These are phyloP conservation scores for Ancistrus triradiatus DNA, from an alignment of 2,113 vertebrate species.

Conservation along the genomic window DNA sequence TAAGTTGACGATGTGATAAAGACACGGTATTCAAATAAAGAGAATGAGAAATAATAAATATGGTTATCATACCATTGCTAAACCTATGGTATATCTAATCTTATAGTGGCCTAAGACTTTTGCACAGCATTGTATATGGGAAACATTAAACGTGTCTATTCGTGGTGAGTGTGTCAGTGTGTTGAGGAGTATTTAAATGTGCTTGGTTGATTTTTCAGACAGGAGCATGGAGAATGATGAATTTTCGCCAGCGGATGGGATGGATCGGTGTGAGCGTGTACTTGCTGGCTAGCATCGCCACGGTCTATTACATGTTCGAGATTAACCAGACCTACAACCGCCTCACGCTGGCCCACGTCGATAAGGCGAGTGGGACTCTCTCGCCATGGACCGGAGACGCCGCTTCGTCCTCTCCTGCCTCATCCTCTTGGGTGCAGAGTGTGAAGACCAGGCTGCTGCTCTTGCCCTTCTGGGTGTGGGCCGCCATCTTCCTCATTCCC, in stretches of 20 bases:
- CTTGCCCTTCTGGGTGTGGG: constrained; percentile 90
- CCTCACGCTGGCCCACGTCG: constrained; percentile 82
- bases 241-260: constrained; percentile 98
- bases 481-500: constrained; percentile 81
- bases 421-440: constrained; percentile 52
- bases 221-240: constrained; percentile 99
- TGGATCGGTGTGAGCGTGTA: constrained; percentile 90
- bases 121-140: too few relatives aligned
- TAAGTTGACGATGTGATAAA: too few relatives aligned
- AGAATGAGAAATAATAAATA: too few relatives aligned
- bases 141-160: too few relatives aligned
- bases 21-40: too few relatives aligned
- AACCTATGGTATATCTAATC: too few relatives aligned
- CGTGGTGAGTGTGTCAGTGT: neutral
- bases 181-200: neutral
- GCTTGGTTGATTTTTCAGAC: constrained; percentile 27
- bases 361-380: constrained; percentile 69
- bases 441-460: constrained; percentile 78
- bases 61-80: too few relatives aligned
- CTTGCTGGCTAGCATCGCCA: constrained; percentile 80
- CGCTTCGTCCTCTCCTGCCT: constrained; percentile 61
- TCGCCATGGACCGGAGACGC: constrained; percentile 64
- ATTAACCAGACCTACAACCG: constrained; percentile 86
- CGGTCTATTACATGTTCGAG: constrained; percentile 91
- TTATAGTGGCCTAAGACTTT: too few relatives aligned